phyloP scores from a whole-genome alignment of 2,888 invertebrate species.

The Drosophila prolongata region DNA sequence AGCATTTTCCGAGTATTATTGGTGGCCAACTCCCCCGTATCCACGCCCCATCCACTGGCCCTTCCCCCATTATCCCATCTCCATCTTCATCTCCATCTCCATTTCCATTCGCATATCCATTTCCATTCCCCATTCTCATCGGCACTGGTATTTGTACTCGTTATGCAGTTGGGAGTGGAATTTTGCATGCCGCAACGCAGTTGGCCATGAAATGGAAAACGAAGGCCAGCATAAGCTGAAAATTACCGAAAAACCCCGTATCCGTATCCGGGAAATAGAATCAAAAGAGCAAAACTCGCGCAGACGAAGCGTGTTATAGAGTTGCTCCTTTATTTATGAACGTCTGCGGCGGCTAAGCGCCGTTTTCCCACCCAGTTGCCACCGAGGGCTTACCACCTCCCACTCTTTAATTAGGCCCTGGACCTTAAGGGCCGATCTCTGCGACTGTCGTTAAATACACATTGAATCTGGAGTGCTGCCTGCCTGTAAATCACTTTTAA shows the following conservation, averaged over 20 bases:
- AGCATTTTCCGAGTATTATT: slow-evolving; percentile 61
- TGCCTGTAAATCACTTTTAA: slow-evolving; percentile 34
- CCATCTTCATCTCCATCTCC: slow-evolving; percentile 4
- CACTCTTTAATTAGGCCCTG: background rate
- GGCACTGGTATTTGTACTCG: slow-evolving; percentile 15
- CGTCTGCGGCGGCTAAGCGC: slow-evolving; percentile 36
- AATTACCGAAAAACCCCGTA: slow-evolving; percentile 53
- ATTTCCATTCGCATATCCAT: slow-evolving; percentile 19
- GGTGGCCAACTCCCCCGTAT: slow-evolving; percentile 31
- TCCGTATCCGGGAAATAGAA: slow-evolving; percentile 27
- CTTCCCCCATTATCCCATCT: background rate
- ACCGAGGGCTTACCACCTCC: background rate
- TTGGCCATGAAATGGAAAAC: slow-evolving; percentile 72
- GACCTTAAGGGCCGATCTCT: slow-evolving; percentile 4
- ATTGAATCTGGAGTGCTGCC: slow-evolving; percentile 6
- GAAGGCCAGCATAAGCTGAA: slow-evolving; percentile 62
- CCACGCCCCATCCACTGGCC: slow-evolving; percentile 7
- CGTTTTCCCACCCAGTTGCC: slow-evolving; percentile 20
- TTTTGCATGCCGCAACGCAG: slow-evolving; percentile 52
- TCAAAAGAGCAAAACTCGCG: slow-evolving; percentile 41
- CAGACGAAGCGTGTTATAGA: slow-evolving; percentile 52
- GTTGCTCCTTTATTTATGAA: slow-evolving; percentile 46
- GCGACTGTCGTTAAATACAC: slow-evolving; percentile 24
- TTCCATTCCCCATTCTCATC: slow-evolving; percentile 22
- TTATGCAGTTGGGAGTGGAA: slow-evolving; percentile 45